Evolutionary conservation across 2,113 vertebrate genomes (phyloP), one percentile per base, ranked within the genome.

Genomic region (Zingel zingel): DNA sequence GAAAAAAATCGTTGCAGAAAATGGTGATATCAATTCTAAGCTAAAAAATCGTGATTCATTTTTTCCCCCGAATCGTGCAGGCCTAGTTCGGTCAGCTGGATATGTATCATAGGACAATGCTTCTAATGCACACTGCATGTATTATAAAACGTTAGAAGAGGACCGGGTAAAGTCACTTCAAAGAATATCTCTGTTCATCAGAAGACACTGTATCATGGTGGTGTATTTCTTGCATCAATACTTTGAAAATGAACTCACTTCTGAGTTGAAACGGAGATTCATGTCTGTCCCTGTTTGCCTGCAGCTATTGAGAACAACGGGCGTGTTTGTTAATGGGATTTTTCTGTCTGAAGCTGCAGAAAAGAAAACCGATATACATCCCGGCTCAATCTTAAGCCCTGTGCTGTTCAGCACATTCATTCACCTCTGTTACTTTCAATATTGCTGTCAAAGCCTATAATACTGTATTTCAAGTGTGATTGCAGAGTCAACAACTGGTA

Each of bases 231-330:
- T 53, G 4, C 12, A 15, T 75, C 54, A 66, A 0, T 67, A 39
- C 53, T 67, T 67, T 33, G 19, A 36, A 33, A 59, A 58, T 45
- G 7, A 71, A 54, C 23, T 65, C n/a, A 4, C 7, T 47, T 62
- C 11, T 13, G 30, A 43, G 67, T 56, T 66, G 30, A 66, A 77
- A 54, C 56, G 54, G 27, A 72, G 18, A 2, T 7, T 16, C 9
- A 4, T 23, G 57, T 74, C 50, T 61, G 39, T 23, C 51, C 54
- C 43, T 65, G 36, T 74, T 62, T 64, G 57, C 74, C 70, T 57
- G 21, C 63, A 83, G 77, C 61, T 25, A 1, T 15, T 54, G 36
- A 79, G 15, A 77, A 82, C 72, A 78, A 63, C 5, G 0, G 25
- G 19, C 10, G 3, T 67, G 36, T 84, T 67, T 70, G 27, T 67